Conservation (phyloP, 1,140 invertebrate genomes). For the Wiebesia pumilae region DNA sequence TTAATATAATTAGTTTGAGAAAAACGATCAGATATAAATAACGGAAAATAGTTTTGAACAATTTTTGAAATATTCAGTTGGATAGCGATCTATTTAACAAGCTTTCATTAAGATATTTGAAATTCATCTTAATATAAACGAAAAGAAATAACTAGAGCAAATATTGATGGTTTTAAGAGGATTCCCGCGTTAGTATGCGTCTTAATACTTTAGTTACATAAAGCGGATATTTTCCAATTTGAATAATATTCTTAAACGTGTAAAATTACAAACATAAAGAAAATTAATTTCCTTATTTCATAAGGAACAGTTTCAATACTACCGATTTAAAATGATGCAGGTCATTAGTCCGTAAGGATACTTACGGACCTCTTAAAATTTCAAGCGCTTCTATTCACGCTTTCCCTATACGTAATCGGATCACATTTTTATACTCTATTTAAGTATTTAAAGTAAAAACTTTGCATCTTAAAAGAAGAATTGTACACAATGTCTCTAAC, state of each 20-base stretch:
- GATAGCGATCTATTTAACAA: background rate
- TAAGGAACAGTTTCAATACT: background rate
- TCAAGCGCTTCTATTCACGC: background rate
- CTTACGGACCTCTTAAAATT: background rate
- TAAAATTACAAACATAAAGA: background rate
- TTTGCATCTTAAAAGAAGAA: background rate
- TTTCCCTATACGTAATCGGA: conserved; percentile 7
- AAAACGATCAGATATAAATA: background rate
- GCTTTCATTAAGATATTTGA: background rate
- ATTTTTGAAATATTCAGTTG: background rate
- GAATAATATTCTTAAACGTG: background rate
- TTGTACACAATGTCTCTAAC: background rate
- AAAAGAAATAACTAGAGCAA: background rate
- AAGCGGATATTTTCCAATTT: background rate
- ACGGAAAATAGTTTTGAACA: background rate
- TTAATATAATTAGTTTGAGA: background rate
- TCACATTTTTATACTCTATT: background rate
- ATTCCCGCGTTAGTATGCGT: background rate
- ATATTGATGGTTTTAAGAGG: background rate
- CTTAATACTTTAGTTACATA: background rate
- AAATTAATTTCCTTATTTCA: background rate
- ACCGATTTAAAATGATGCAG: background rate
- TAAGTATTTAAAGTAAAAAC: background rate
- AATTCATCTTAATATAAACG: background rate
- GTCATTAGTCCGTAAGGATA: background rate